A percentile compares a stretch with the other conserved stretches of the same genome.
Evolutionary conservation across 2,888 invertebrate species (phyloP).

Genomic region (Stenodema calcarata): DNA sequence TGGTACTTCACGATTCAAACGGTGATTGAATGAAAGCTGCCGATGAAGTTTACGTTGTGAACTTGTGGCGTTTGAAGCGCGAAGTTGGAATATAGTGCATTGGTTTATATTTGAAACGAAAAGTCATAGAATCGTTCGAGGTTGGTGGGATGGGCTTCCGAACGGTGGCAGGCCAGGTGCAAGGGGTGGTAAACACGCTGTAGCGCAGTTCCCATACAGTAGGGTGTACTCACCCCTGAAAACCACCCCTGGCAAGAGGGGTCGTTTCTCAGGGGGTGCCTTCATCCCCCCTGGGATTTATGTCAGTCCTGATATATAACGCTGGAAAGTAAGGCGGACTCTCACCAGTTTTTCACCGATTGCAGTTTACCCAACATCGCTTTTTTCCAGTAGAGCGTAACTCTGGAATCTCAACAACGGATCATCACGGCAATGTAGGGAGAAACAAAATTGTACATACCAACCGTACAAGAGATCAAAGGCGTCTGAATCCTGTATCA

Average conservation of each 20-base stretch:
- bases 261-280: constrained; percentile 4
- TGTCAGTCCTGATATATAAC: constrained; percentile 42
- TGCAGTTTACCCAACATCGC: neutral
- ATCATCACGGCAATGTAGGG: too few relatives aligned
- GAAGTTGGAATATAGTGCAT: neutral
- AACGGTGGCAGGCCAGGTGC: constrained; percentile 40
- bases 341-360: constrained; percentile 10
- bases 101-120: neutral
- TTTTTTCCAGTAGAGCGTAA: neutral
- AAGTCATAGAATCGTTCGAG: neutral
- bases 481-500: too few relatives aligned
- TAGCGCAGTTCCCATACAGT: constrained; percentile 41
- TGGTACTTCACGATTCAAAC: too few relatives aligned
- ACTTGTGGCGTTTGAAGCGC: too few relatives aligned
- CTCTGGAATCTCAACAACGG: too few relatives aligned
- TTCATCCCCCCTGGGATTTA: constrained; percentile 37
- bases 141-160: constrained; percentile 3
- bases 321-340: constrained; percentile 6
- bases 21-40: too few relatives aligned
- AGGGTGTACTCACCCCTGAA: constrained; percentile 37
- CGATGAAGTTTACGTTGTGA: too few relatives aligned
- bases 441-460: too few relatives aligned
- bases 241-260: constrained; percentile 7
- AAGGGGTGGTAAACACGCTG: constrained; percentile 43
- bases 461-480: too few relatives aligned